A percentile compares a stretch with the other conserved stretches of the same genome.
Evolutionary conservation across 2,113 vertebrate genomes (phyloP).

Genomic region (Crotalus viridis): DNA sequence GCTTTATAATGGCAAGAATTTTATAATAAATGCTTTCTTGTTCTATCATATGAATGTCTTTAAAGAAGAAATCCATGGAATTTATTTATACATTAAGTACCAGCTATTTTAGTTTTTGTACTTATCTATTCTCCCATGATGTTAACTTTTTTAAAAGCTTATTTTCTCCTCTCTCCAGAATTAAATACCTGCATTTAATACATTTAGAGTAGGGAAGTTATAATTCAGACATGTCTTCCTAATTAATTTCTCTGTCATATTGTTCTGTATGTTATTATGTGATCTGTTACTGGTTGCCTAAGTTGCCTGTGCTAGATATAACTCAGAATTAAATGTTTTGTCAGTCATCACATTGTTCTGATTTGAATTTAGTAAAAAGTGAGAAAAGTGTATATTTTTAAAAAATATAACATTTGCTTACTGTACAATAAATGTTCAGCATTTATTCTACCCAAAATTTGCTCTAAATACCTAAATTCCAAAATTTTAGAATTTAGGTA

Average conservation of each 20-base stretch:
- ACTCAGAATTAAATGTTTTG: conserved; percentile 60
- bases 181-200: conserved; percentile 60
- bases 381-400: conserved; percentile 27
- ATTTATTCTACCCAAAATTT: conserved; percentile 32
- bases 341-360: conserved; percentile 45
- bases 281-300: conserved; percentile 56
- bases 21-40: background rate
- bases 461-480: conserved; percentile 9
- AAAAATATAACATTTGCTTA: conserved; percentile 47
- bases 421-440: conserved; percentile 53
- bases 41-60: conserved; percentile 20
- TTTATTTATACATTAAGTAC: conserved; percentile 34
- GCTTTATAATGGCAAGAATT: background rate
- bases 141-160: conserved; percentile 26
- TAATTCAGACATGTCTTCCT: conserved; percentile 57
- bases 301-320: conserved; percentile 49
- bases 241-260: conserved; percentile 62
- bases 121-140: background rate
- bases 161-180: conserved; percentile 17
- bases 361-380: conserved; percentile 55
- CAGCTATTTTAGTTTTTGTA: background rate
- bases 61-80: background rate
- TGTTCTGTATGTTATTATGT: conserved; percentile 61
- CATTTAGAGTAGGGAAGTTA: conserved; percentile 47
- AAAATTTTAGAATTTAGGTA: conserved; percentile 44